These are phyloP conservation scores for Psococerastis gibbosa DNA, from an alignment of 2,888 invertebrate genomes.

Conservation along the genomic window DNA sequence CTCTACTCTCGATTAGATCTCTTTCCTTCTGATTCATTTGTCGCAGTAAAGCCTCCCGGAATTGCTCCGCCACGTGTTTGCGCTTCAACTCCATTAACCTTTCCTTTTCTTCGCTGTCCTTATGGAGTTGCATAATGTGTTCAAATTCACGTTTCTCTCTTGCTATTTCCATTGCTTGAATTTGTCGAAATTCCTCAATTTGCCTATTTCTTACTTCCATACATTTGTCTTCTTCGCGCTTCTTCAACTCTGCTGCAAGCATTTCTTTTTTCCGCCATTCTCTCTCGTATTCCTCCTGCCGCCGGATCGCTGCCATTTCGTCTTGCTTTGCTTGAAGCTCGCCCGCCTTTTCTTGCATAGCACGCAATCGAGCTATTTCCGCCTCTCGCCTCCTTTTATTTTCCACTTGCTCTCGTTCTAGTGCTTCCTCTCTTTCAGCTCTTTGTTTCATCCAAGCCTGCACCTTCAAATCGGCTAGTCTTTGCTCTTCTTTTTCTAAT, in stretches of 20 bases:
- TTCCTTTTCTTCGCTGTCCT: constrained; percentile 22
- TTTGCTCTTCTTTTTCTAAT: constrained; percentile 43
- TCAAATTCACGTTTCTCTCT: constrained; percentile 42
- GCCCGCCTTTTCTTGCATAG: constrained; percentile 33
- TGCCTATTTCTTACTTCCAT: constrained; percentile 35
- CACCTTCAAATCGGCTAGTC: constrained; percentile 41
- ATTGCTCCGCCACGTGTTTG: constrained; percentile 22
- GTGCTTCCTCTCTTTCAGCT: constrained; percentile 36
- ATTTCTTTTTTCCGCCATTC: constrained; percentile 47
- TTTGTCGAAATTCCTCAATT: constrained; percentile 30
- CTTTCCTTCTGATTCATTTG: constrained; percentile 46
- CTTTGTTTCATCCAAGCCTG: constrained; percentile 41
- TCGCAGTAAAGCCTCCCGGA: constrained; percentile 43
- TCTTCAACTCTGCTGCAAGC: constrained; percentile 36
- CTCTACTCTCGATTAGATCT: constrained; percentile 37
- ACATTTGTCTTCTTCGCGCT: constrained; percentile 31
- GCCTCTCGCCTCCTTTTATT: constrained; percentile 39
- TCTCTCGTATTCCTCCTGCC: constrained; percentile 42
- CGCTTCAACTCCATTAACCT: constrained; percentile 12
- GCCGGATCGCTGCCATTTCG: constrained; percentile 30
- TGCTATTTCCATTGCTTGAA: constrained; percentile 45
- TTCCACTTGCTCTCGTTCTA: constrained; percentile 33
- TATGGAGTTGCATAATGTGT: constrained; percentile 34
- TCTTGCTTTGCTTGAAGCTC: constrained; percentile 31
- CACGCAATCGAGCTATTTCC: constrained; percentile 32